Evolutionary conservation across 1,140 invertebrate species (phyloP).

Genomic region (Armadillidium nasatum): DNA sequence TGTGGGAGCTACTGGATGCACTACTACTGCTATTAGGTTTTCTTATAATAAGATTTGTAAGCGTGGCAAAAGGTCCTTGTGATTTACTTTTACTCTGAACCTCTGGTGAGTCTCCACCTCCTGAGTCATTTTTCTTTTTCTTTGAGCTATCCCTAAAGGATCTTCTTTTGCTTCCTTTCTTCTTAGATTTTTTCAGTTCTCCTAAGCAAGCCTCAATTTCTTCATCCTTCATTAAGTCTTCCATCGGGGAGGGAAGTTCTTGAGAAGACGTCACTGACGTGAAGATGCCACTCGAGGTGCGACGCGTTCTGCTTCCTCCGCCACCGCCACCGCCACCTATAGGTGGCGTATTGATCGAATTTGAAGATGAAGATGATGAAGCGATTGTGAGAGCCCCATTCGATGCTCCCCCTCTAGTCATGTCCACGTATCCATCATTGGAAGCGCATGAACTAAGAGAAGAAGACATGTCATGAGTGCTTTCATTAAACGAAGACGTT

Average conservation of each 20-base stretch:
- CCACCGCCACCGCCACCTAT: constrained; percentile 31
- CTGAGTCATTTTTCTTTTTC: constrained; percentile 64
- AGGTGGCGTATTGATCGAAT: constrained; percentile 32
- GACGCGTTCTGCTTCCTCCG: neutral
- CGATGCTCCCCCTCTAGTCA: constrained; percentile 30
- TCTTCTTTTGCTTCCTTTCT: constrained; percentile 62
- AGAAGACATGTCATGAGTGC: neutral
- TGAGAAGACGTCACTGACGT: constrained; percentile 13
- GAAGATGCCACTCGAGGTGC: neutral
- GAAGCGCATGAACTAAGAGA: neutral
- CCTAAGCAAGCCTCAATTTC: neutral
- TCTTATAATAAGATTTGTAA: constrained; percentile 34
- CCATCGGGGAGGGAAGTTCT: constrained; percentile 47
- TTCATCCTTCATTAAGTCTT: constrained; percentile 52
- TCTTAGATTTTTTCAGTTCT: constrained; percentile 63
- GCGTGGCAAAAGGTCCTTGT: constrained; percentile 34
- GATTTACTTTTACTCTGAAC: constrained; percentile 26
- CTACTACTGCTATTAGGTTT: constrained; percentile 27
- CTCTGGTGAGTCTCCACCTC: neutral
- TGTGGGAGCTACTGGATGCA: constrained; percentile 35
- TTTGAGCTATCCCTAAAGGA: constrained; percentile 62
- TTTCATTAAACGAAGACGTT: constrained; percentile 11
- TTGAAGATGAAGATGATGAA: constrained; percentile 31
- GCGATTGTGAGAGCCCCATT: constrained; percentile 31
- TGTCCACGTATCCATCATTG: constrained; percentile 37